Percentiles rank a stretch among this genome's conserved stretches.
phyloP scores from a whole-genome alignment of 1,140 invertebrate species.

The Samia ricini region DNA sequence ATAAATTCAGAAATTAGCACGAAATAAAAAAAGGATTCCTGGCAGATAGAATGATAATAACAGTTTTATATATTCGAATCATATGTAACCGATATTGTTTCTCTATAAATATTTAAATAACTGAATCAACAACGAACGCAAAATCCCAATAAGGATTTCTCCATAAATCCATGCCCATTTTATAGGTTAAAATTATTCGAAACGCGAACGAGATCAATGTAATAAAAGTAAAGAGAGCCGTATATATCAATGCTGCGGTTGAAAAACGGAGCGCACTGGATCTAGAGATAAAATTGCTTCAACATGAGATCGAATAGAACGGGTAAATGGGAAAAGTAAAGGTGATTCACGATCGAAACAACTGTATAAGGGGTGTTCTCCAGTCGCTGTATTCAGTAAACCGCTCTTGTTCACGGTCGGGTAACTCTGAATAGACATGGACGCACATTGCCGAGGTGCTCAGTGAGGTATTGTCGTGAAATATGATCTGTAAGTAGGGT shows the following conservation, averaged over 20 bases:
- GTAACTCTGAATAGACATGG: slow-evolving; percentile 10
- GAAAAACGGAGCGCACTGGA: slow-evolving; percentile 18
- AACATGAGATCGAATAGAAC: slow-evolving; percentile 19
- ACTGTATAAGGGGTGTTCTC: background rate
- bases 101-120: background rate
- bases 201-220: background rate
- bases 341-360: slow-evolving; percentile 15
- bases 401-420: slow-evolving; percentile 9
- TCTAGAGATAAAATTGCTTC: slow-evolving; percentile 25
- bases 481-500: slow-evolving; percentile 11
- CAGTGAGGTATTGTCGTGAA: slow-evolving; percentile 11
- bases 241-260: slow-evolving; percentile 20
- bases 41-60: background rate
- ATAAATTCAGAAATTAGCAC: too few species aligned
- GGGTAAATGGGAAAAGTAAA: slow-evolving; percentile 23
- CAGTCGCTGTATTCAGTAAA: slow-evolving; percentile 6
- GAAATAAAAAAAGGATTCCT: background rate
- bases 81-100: background rate
- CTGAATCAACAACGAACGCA: background rate
- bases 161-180: background rate
- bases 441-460: slow-evolving; percentile 4
- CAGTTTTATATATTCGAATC: background rate
- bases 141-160: background rate
- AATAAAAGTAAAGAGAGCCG: slow-evolving; percentile 11
- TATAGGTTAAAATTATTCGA: background rate